Conservation (phyloP, 2,888 invertebrate genomes). For the Geotrupes spiniger region DNA sequence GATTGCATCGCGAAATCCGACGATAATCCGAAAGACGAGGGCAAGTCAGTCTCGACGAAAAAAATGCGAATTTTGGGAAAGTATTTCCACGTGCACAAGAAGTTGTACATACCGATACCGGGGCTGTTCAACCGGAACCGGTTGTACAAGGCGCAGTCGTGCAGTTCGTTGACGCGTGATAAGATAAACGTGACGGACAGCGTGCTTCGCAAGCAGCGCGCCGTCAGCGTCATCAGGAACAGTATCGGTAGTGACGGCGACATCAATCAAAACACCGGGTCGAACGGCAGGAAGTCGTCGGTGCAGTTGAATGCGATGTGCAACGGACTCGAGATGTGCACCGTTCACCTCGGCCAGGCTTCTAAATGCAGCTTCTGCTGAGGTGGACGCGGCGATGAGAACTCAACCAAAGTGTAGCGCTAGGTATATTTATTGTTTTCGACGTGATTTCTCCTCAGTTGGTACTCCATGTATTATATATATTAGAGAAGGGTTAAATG, state of each 20-base stretch:
- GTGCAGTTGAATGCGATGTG: slow-evolving; percentile 50
- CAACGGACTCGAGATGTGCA: slow-evolving; percentile 53
- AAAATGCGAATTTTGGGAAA: slow-evolving; percentile 63
- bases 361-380: slow-evolving; percentile 60
- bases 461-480: neutral
- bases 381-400: slow-evolving; percentile 1
- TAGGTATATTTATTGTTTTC: slow-evolving; percentile 21
- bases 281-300: slow-evolving; percentile 23
- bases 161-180: slow-evolving; percentile 60
- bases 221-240: slow-evolving; percentile 48
- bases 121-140: slow-evolving; percentile 56
- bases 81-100: slow-evolving; percentile 67
- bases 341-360: slow-evolving; percentile 56
- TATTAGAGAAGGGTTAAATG: slow-evolving; percentile 3
- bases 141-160: slow-evolving; percentile 61
- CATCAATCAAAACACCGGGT: slow-evolving; percentile 55
- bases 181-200: slow-evolving; percentile 49
- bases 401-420: slow-evolving; percentile 23
- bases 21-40: slow-evolving; percentile 27
- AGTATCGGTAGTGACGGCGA: slow-evolving; percentile 51
- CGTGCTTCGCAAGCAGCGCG: slow-evolving; percentile 47
- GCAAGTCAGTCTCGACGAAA: slow-evolving; percentile 46
- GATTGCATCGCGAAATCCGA: slow-evolving; percentile 21
- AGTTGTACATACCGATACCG: slow-evolving; percentile 61
- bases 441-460: slow-evolving; percentile 2